Base-by-base conservation (phyloP, 2,113 vertebrate species). In the Ammodytes dubius region DNA sequence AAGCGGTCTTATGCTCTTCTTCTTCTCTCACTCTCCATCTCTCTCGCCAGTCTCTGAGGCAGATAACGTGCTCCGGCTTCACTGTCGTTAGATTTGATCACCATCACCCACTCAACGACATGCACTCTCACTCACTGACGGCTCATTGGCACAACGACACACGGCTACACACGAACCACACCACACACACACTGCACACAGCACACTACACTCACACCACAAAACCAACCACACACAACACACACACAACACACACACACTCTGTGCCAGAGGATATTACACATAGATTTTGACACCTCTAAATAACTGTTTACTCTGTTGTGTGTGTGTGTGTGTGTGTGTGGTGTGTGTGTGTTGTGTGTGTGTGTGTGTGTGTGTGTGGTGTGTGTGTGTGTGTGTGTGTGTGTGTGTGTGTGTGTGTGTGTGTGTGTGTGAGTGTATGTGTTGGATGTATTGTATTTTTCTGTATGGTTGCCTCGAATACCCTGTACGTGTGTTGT, bases 71-170 rank as follows among this genome's bases (percentile, higher is more conserved):
- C 91, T 88, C 87, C 66, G 61, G 86, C 86, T 84, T 88, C 89
- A 86, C 87, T 92, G 88, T 92, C 92, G 92, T 90, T 93, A 90
- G 88, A 90, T 88, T 89, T 92, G 90, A 94, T 94, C 92, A 94
- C 84, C 87, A 83, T 94, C 92, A 94, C 78, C 86, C 84, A 79
- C 87, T 88, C 87, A 90, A 87, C 66, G 87, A 92, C 90, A 92
- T 73, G 77, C 83, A 84, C 83, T 46, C 86, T 89, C 87, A 67
- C 82, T 87, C 84, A 88, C 77, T 86, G 85, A 85, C 39, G 83
- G 85, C 90, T 90, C 88, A 87, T 75, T 89, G 87, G 54, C 79
- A 70, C 81, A 82, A 82, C 72, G 15, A 74, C 69, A 61, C 82
- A 63, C 67, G 19, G n/a, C n/a, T 70, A 74, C 80, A 60, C 35